Conservation (phyloP, 64 coral and sea anemone species). For the Actinia equina region DNA sequence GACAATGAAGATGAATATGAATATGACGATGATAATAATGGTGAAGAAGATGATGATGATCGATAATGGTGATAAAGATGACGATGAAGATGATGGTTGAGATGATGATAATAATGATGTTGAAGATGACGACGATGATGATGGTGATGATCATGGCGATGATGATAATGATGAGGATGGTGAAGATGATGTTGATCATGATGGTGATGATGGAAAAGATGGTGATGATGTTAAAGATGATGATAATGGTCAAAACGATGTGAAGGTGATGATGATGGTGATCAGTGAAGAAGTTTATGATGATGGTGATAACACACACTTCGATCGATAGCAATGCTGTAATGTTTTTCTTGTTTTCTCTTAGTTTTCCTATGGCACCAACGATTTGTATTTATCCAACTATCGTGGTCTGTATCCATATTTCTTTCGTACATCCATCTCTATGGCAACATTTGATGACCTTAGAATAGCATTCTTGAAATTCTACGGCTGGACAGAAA, state of each 20-base stretch:
- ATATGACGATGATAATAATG: no score
- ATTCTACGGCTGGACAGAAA: slow-evolving; percentile 62
- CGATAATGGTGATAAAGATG: no score
- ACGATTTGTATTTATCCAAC: slow-evolving; percentile 54
- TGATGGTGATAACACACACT: not conserved
- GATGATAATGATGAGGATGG: no score
- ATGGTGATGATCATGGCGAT: no score
- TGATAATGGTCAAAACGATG: not conserved
- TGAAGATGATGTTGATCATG: not conserved
- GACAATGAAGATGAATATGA: no score
- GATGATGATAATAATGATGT: no score
- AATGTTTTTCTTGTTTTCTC: not conserved
- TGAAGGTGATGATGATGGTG: not conserved
- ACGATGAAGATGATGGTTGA: no score
- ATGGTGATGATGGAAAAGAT: not conserved
- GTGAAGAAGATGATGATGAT: no score
- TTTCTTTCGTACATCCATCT: slow-evolving; percentile 71
- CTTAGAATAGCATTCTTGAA: slow-evolving; percentile 59
- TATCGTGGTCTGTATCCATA: slow-evolving; percentile 56
- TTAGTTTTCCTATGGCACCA: slow-evolving; percentile 78
- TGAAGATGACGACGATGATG: no score
- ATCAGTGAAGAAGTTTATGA: not conserved
- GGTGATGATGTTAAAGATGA: not conserved
- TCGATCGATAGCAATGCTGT: not conserved
- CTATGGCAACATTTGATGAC: slow-evolving; percentile 35